phyloP scores from a whole-genome alignment of 1,140 invertebrate genomes.

The Ceratina australensis region DNA sequence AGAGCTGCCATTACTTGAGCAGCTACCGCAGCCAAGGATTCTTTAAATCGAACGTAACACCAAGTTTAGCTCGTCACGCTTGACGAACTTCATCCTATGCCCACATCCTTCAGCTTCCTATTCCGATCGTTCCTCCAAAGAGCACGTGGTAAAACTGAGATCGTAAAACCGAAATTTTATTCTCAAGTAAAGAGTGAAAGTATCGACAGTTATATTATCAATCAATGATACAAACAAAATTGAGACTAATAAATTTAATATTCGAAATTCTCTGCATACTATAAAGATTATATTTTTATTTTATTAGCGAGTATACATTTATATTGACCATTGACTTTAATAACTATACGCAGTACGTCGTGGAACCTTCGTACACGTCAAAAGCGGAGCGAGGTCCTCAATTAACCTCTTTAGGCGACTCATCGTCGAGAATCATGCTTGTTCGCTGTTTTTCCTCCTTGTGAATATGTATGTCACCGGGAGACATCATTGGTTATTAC shows the following conservation, averaged over 20 bases:
- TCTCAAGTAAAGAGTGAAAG: too few species aligned
- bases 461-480: neutral
- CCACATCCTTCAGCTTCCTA: neutral
- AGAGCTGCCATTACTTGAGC: constrained; percentile 51
- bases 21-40: constrained; percentile 47
- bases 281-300: too few species aligned
- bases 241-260: too few species aligned
- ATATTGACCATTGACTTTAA: neutral
- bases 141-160: too few species aligned
- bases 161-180: too few species aligned
- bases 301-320: too few species aligned
- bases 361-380: neutral
- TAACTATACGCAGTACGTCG: neutral
- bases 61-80: constrained; percentile 39
- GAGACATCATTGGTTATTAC: neutral
- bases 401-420: constrained; percentile 30
- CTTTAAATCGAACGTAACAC: constrained; percentile 51
- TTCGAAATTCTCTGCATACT: too few species aligned
- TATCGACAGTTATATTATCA: too few species aligned
- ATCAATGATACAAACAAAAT: too few species aligned
- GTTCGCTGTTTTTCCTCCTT: neutral
- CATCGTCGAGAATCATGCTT: constrained; percentile 18
- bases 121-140: neutral
- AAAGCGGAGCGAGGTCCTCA: constrained; percentile 31
- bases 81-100: constrained; percentile 8